Percentiles rank a stretch among this genome's conserved stretches.
These are phyloP conservation scores for Molossus alvarezi DNA, from an alignment of 2,797 vertebrate genomes.

Conservation along the genomic window DNA sequence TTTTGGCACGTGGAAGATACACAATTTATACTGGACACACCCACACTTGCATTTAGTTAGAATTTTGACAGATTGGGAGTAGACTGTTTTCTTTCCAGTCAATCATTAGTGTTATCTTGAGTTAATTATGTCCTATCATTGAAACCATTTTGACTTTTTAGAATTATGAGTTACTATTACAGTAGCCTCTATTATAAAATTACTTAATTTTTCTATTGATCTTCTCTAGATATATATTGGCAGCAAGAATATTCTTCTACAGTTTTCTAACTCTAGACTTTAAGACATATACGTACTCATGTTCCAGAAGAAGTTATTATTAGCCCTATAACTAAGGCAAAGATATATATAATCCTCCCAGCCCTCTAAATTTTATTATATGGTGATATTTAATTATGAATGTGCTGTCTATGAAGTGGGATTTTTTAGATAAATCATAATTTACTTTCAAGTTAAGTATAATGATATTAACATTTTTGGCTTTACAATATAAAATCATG, in stretches of 20 bases:
- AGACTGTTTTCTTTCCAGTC: background rate
- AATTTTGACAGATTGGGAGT: background rate
- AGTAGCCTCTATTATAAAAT: background rate
- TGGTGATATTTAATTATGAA: background rate
- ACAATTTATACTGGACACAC: background rate
- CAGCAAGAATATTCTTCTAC: background rate
- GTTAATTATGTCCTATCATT: background rate
- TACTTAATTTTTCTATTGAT: conserved; percentile 8
- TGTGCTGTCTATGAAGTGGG: background rate
- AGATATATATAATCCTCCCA: background rate
- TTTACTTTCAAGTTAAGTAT: background rate
- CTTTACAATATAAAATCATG: conserved; percentile 15
- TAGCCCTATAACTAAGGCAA: conserved; percentile 20
- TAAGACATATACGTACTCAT: background rate
- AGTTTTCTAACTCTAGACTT: background rate
- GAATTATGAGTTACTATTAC: background rate
- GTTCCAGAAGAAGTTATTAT: conserved; percentile 35
- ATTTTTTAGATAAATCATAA: background rate
- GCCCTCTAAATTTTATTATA: background rate
- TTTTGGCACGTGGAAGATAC: background rate
- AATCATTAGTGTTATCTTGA: background rate
- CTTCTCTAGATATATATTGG: background rate
- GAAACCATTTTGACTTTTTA: background rate
- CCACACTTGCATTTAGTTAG: background rate
- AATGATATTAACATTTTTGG: background rate